Conservation (phyloP, 2,113 vertebrate genomes). For the Nycticebus coucang region DNA sequence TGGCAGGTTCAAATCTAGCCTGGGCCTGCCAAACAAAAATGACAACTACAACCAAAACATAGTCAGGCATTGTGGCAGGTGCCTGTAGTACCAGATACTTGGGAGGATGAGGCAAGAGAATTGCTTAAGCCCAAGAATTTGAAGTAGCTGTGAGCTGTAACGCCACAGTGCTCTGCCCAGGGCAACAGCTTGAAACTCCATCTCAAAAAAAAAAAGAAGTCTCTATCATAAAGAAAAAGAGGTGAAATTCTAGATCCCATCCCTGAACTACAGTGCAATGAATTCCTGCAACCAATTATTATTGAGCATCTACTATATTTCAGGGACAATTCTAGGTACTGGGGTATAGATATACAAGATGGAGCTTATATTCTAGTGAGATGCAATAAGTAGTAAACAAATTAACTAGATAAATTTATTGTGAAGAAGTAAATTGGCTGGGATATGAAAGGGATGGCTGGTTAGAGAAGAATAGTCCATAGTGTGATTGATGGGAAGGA, state of each 20-base stretch:
- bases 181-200: too few relatives aligned
- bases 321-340: neutral
- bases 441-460: neutral
- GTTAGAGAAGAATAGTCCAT: neutral
- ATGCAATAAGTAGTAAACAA: neutral
- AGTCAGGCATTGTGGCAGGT: too few relatives aligned
- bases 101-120: too few relatives aligned
- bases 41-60: too few relatives aligned
- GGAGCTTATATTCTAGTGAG: neutral
- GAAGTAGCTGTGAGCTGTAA: too few relatives aligned
- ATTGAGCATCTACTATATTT: neutral
- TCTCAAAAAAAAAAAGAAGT: neutral
- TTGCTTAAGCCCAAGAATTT: too few relatives aligned
- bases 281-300: conserved; percentile 1
- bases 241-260: neutral
- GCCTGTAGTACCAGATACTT: too few relatives aligned
- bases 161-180: too few relatives aligned
- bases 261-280: neutral
- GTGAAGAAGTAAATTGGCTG: neutral
- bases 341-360: neutral
- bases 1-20: too few relatives aligned
- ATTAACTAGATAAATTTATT: neutral
- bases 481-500: neutral
- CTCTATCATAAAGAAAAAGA: neutral
- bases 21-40: too few relatives aligned